phyloP scores from a whole-genome alignment of 2,113 vertebrate genomes.

The Pristiophorus japonicus region DNA sequence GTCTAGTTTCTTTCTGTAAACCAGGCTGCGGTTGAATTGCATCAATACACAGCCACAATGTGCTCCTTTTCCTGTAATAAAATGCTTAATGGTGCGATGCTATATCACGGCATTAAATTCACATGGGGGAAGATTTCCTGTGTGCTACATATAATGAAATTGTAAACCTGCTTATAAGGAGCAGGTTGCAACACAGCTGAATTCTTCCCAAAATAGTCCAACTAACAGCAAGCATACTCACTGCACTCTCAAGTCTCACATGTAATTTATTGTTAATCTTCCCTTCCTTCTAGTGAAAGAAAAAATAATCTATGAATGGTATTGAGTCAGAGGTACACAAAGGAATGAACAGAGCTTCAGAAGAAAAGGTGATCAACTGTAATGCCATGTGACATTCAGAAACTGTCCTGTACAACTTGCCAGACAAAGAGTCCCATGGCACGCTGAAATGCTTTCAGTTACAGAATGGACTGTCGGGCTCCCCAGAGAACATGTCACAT shows the following conservation, averaged over 20 bases:
- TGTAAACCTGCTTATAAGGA: background rate
- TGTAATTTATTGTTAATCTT: background rate
- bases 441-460: conserved; percentile 6
- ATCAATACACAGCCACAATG: background rate
- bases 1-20: background rate
- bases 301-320: conserved; percentile 21
- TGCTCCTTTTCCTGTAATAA: background rate
- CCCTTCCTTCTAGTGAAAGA: background rate
- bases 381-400: background rate
- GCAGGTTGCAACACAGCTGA: conserved; percentile 13
- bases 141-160: background rate
- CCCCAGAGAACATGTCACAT: background rate
- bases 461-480: background rate
- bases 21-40: background rate
- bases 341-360: background rate
- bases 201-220: background rate
- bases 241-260: background rate
- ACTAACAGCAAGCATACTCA: background rate
- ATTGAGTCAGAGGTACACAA: background rate
- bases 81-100: background rate
- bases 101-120: background rate
- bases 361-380: background rate
- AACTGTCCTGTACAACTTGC: background rate
- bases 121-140: background rate
- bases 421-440: background rate